A percentile compares a stretch with the other conserved stretches of the same genome.
Conservation (phyloP, 2,113 vertebrate genomes). For the Podocnemis expansa region DNA sequence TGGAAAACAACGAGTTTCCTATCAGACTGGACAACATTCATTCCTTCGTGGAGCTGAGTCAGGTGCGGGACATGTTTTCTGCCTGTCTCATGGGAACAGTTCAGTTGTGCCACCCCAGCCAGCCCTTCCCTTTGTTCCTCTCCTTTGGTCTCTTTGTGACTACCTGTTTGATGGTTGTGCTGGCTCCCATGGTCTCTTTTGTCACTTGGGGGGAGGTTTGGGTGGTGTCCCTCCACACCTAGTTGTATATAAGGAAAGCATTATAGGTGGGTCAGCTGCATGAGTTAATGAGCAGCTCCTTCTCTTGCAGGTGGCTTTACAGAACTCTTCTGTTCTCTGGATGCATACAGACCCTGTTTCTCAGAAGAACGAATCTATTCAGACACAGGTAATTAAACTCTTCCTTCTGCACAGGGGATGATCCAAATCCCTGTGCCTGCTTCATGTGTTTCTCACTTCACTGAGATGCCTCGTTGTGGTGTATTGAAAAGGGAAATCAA, state of each 20-base stretch:
- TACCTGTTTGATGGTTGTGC: not conserved
- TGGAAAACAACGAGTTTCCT: conserved; percentile 79
- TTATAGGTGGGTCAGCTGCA: not conserved
- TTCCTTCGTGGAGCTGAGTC: conserved; percentile 78
- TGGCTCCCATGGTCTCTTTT: not conserved
- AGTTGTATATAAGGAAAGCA: accelerated
- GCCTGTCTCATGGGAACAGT: not conserved
- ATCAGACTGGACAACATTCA: conserved; percentile 75
- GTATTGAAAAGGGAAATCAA: not conserved
- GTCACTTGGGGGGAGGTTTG: not conserved
- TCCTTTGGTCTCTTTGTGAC: not conserved
- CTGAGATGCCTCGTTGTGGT: not conserved
- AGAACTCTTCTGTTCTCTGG: conserved; percentile 78
- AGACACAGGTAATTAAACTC: conserved; percentile 74
- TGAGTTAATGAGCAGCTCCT: accelerated
- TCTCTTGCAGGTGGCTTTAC: conserved; percentile 83
- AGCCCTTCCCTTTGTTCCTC: not conserved
- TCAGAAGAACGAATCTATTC: conserved; percentile 76
- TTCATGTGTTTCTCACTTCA: not conserved
- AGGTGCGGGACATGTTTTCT: conserved; percentile 60
- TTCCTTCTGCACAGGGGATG: not conserved
- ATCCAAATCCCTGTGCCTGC: not conserved
- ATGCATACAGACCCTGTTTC: conserved; percentile 93
- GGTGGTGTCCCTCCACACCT: not conserved
- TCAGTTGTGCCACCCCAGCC: not conserved